phyloP scores from a whole-genome alignment of 1,140 invertebrate species.

The Eupristina koningsbergeri region DNA sequence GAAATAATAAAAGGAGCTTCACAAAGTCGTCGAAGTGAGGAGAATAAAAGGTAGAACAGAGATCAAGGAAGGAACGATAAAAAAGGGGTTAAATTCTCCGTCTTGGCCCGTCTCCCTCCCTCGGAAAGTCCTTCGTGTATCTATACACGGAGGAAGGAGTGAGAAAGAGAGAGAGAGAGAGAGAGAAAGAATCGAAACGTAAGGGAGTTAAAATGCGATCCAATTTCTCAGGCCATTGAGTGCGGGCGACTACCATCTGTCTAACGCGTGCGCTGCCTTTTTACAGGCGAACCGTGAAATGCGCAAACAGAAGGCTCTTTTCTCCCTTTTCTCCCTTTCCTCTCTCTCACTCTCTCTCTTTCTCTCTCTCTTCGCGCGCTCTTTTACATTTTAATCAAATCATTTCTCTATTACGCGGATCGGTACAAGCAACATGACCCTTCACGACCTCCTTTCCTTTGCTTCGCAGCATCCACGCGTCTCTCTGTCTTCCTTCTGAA shows the following conservation, averaged over 20 bases:
- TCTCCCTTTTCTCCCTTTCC: background rate
- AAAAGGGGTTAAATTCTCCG: constrained; percentile 34
- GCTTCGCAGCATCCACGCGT: background rate
- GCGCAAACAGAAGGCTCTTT: constrained; percentile 71
- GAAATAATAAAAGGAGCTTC: constrained; percentile 46
- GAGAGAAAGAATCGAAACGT: constrained; percentile 62
- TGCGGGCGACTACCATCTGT: constrained; percentile 74
- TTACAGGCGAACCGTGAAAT: constrained; percentile 74
- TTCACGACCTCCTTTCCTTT: background rate
- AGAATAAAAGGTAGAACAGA: constrained; percentile 17
- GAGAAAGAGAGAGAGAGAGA: constrained; percentile 9
- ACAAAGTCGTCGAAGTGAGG: constrained; percentile 1
- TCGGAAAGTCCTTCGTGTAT: background rate
- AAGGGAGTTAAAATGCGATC: constrained; percentile 74
- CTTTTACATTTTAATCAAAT: constrained; percentile 75
- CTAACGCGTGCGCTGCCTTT: constrained; percentile 68
- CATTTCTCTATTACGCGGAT: constrained; percentile 70
- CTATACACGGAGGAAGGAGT: background rate
- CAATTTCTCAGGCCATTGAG: constrained; percentile 75
- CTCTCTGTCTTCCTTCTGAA: background rate
- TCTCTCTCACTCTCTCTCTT: background rate
- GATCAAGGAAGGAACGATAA: constrained; percentile 30
- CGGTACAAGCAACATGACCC: constrained; percentile 48
- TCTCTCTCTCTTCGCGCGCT: constrained; percentile 50
- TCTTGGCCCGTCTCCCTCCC: background rate